Base-by-base conservation (phyloP, 2,113 vertebrate genomes). In the Puntigrus tetrazona region DNA sequence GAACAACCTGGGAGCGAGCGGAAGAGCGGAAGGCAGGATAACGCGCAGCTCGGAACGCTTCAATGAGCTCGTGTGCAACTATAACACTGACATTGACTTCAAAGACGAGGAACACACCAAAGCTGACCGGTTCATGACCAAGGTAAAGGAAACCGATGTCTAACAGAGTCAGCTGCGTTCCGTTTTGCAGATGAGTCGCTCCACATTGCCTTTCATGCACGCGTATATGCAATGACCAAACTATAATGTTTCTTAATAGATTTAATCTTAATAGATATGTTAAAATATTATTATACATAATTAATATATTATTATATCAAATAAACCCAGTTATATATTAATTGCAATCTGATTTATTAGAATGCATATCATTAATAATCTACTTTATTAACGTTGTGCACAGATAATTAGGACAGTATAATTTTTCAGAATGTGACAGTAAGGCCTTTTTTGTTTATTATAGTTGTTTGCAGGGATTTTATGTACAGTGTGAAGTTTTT, bases 51-150 rank as follows among this genome's bases (percentile, higher is more conserved):
- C 97, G 0, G 96, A 97, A 90, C 96, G 96, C 91, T 99, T 99
- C 95, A 98, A 97, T 90, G 96, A 97, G 61, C 96, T 99, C 74
- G 96, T 96, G 88, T 97, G 97, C 92, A 99, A 99, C 95, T 99
- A 98, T 95, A 99, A 99, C 89, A 95, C 97, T 25, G 97, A 99
- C 94, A 97, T 99, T 92, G 95, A 98, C 91, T 99, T 99, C 95
- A 99, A 99, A 92, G 97, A 99, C 93, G 97, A 99, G 92, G 98
- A 99, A 93, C 97, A 97, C 92, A 98, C 97, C 31, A 96, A 96
- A 52, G 97, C 98, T 3, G 98, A 99, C 91, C 95, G 97, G 82
- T 96, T 99, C 91, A 98, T 98, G 97, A 98, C 96, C 87, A 97
- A 98, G 97, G 97, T 98, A 94, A 95, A 94, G 78, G 50, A 59